Percentiles rank a stretch among this genome's conserved stretches.
These are phyloP conservation scores for Agelas oroides DNA, from an alignment of 37 sponge, comb jelly and placozoan species.

Conservation along the genomic window DNA sequence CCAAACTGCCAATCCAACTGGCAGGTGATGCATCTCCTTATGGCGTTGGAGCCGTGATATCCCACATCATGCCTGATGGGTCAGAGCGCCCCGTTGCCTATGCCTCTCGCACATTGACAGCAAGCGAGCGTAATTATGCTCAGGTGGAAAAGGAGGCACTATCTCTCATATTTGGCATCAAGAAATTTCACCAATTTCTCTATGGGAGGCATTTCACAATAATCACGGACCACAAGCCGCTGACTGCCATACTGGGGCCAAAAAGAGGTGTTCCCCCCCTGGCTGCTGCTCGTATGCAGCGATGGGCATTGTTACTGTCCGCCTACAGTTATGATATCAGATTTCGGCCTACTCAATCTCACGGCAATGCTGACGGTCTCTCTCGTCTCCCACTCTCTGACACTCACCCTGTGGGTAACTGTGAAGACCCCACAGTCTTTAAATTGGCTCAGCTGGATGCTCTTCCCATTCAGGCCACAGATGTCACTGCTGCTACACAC, in stretches of 20 bases:
- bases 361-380: constrained; percentile 53
- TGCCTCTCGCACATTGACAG: constrained; percentile 30
- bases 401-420: background rate
- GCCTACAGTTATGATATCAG: constrained; percentile 21
- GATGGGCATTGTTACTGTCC: constrained; percentile 19
- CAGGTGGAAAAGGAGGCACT: constrained; percentile 22
- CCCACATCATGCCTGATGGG: constrained; percentile 49
- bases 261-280: background rate
- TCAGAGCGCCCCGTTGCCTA: constrained; percentile 50
- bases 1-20: constrained; percentile 21
- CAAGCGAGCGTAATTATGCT: constrained; percentile 25
- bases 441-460: background rate
- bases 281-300: constrained; percentile 11
- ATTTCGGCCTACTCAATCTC: constrained; percentile 32
- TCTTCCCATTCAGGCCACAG: background rate
- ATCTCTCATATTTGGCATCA: constrained; percentile 1
- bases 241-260: background rate
- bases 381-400: constrained; percentile 1
- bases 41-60: constrained; percentile 59
- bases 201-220: constrained; percentile 2
- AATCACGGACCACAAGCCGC: constrained; percentile 2
- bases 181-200: background rate
- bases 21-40: constrained; percentile 54
- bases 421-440: background rate
- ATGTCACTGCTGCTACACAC: constrained; percentile 23